A percentile compares a stretch with the other conserved stretches of the same genome.
These are phyloP conservation scores for Lepus timidus DNA, from an alignment of 2,113 vertebrate species.

Conservation along the genomic window DNA sequence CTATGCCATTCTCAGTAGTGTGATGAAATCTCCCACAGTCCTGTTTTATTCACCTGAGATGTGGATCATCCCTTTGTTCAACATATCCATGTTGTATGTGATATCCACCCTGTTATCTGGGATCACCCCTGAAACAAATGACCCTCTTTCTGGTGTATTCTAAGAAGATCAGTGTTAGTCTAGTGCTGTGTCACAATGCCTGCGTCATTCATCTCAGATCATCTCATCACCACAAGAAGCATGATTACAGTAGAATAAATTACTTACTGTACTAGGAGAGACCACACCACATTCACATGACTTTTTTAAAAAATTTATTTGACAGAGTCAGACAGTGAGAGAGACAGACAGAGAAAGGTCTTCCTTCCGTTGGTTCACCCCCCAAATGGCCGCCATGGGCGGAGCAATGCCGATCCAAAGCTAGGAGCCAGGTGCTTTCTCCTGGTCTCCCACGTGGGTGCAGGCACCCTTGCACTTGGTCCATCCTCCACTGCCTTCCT, in stretches of 20 bases:
- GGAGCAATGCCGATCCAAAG: too few relatives aligned
- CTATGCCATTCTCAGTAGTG: not conserved
- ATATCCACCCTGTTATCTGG: not conserved
- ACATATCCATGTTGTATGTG: not conserved
- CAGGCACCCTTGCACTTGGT: too few relatives aligned
- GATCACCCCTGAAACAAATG: not conserved
- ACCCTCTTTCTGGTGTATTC: not conserved
- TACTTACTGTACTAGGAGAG: not conserved
- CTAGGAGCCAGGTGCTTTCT: too few relatives aligned
- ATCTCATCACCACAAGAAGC: not conserved
- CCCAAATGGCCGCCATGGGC: too few relatives aligned
- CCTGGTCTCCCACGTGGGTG: too few relatives aligned
- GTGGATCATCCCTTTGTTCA: not conserved
- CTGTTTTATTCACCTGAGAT: not conserved
- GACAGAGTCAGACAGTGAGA: too few relatives aligned
- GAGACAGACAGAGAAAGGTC: too few relatives aligned
- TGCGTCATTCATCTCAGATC: not conserved
- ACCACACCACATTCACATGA: not conserved
- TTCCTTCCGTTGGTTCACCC: too few relatives aligned
- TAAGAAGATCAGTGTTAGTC: not conserved
- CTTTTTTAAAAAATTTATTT: not conserved
- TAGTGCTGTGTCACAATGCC: not conserved
- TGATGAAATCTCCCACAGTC: not conserved
- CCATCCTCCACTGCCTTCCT: too few relatives aligned
- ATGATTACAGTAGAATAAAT: not conserved